Conservation (phyloP, 1,140 invertebrate genomes). For the Heliconius himera region DNA sequence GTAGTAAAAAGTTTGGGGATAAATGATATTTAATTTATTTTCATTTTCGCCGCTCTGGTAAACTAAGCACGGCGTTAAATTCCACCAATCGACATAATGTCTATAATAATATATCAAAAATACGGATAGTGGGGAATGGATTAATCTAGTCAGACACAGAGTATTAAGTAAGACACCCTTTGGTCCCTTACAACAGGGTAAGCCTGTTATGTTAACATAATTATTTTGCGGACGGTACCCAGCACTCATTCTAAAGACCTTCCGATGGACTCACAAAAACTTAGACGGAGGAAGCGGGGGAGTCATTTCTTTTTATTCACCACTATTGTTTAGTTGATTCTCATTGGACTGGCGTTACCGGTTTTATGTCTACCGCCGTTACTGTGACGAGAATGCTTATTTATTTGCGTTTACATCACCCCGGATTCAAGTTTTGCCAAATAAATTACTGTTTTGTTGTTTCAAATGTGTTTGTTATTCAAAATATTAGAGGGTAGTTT, state of each 20-base stretch:
- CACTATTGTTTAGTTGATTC: conserved; percentile 76
- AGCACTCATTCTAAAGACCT: conserved; percentile 73
- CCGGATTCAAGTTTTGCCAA: not conserved
- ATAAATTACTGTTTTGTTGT: not conserved
- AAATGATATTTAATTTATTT: no score
- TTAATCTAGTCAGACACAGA: no score
- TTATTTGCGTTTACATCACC: conserved; percentile 16
- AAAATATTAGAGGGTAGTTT: not conserved
- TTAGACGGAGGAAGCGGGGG: conserved; percentile 63
- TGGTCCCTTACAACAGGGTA: no score
- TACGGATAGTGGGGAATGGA: no score
- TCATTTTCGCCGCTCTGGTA: no score
- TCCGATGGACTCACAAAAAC: conserved; percentile 76
- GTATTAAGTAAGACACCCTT: no score
- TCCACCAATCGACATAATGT: no score
- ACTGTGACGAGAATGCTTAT: conserved; percentile 37
- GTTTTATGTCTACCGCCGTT: conserved; percentile 39
- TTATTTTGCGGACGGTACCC: conserved; percentile 52
- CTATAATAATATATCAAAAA: no score
- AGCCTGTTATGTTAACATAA: not conserved
- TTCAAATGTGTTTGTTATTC: not conserved
- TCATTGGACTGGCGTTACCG: conserved; percentile 53
- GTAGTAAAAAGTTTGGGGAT: no score
- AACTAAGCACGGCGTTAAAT: no score
- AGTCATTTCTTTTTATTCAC: conserved; percentile 73